A percentile compares a stretch with the other conserved stretches of the same genome.
Evolutionary conservation across 2,797 vertebrate species (phyloP).

Genomic region (Aythya fuligula): DNA sequence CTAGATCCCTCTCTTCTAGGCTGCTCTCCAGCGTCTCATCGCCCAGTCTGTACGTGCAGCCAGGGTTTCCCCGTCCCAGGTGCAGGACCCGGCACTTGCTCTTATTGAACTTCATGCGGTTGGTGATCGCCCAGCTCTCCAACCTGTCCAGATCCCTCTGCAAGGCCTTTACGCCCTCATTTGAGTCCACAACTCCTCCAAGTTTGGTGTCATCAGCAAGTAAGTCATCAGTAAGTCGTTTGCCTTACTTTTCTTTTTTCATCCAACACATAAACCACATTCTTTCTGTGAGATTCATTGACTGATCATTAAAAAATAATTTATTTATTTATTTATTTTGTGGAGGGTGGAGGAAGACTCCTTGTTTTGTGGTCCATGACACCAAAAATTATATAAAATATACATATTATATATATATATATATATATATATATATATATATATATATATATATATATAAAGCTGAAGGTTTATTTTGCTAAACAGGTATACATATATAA

Average conservation of each 20-base stretch:
- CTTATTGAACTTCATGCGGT: too few species aligned
- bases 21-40: too few species aligned
- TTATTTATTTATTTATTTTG: not conserved
- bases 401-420: not conserved
- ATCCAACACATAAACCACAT: not conserved
- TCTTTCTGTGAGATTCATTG: not conserved
- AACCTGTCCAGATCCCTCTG: too few species aligned
- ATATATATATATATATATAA: not conserved
- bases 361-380: not conserved
- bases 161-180: too few species aligned
- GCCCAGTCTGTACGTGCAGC: too few species aligned
- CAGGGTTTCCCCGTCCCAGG: too few species aligned
- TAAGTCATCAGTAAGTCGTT: too few species aligned
- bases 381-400: not conserved
- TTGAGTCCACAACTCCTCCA: too few species aligned
- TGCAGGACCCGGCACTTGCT: too few species aligned
- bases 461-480: not conserved
- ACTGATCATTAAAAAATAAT: not conserved
- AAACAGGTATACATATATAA: accelerated
- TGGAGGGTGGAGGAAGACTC: not conserved
- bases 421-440: not conserved
- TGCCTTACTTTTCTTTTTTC: not conserved
- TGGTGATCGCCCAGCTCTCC: too few species aligned
- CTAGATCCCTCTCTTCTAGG: too few species aligned
- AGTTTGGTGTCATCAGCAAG: too few species aligned